phyloP scores from a whole-genome alignment of 2,888 invertebrate species.

The Tenodera sinensis region DNA sequence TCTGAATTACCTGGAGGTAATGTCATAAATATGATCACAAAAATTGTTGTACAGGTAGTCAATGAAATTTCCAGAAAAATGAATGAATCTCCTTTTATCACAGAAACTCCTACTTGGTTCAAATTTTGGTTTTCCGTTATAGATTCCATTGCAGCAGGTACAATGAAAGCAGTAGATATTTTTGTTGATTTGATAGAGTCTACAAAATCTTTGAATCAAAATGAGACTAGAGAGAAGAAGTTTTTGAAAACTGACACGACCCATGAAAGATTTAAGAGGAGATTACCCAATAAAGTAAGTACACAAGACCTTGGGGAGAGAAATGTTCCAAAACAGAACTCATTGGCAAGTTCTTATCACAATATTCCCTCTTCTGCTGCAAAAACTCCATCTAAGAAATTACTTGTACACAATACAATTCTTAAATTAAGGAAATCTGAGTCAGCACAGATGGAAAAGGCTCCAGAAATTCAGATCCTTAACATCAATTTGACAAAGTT shows the following conservation, averaged over 20 bases:
- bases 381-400: too few relatives aligned
- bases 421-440: too few relatives aligned
- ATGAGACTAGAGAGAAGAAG: neutral
- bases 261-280: neutral
- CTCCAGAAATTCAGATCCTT: too few relatives aligned
- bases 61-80: neutral
- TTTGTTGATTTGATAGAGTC: neutral
- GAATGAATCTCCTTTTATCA: neutral
- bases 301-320: neutral
- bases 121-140: neutral
- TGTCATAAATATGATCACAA: neutral
- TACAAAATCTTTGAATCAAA: neutral
- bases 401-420: too few relatives aligned
- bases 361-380: too few relatives aligned
- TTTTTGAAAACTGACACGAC: neutral
- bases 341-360: too few relatives aligned
- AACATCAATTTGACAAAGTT: too few relatives aligned
- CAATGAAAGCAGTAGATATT: neutral
- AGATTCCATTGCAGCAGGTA: neutral
- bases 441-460: too few relatives aligned
- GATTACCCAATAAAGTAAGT: neutral
- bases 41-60: neutral
- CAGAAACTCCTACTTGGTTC: neutral
- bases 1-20: neutral
- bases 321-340: neutral